Evolutionary conservation across 1,140 invertebrate genomes (phyloP), one percentile per base, ranked within the genome.

Genomic region (Lepidurus packardi): DNA sequence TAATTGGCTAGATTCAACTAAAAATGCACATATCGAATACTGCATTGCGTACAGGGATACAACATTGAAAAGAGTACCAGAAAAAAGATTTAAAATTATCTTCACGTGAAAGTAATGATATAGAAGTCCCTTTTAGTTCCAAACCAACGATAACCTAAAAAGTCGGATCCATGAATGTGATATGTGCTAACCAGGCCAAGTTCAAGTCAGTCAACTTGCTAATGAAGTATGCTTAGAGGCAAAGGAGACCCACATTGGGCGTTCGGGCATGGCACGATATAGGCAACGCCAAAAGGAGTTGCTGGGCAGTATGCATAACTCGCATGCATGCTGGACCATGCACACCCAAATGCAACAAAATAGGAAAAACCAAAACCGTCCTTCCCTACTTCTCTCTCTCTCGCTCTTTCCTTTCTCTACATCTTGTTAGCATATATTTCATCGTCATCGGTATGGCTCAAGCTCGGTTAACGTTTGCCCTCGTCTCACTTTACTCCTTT

Each of bases 371-470:
- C 16, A 16, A 65, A 65, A 65, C 16, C 8, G 53, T 65, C 53
- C 1, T 0, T 13, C 21, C 21, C 53, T 65, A 34, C 34, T 34
- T 34, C 34, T 4, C 34, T 4, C 34, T 34, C 34, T 34, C 34
- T 34, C 25, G 25, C 25, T 34, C 34, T 16, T 65, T 65, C 53
- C 13, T 65, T 65, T 16, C 21, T 65, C 21, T 65, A 65, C 53
- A 65, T 65, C 53, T 65, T 16, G 53, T 65, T 65, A 65, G 53
- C 53, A 65, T 65, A 65, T 65, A 65, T 65, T 65, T 65, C 53
- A 65, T 65, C 53, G 9, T 65, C 53, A 65, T 65, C 53, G 9
- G 53, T 65, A 16, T 65, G 53, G 53, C 53, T 21, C 16, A 16
- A 16, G 53, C 53, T 65, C n/a, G 53, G 16, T 65, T 13, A 65